Evolutionary conservation across 1,140 invertebrate species (phyloP).

Genomic region (Drosophila orena): DNA sequence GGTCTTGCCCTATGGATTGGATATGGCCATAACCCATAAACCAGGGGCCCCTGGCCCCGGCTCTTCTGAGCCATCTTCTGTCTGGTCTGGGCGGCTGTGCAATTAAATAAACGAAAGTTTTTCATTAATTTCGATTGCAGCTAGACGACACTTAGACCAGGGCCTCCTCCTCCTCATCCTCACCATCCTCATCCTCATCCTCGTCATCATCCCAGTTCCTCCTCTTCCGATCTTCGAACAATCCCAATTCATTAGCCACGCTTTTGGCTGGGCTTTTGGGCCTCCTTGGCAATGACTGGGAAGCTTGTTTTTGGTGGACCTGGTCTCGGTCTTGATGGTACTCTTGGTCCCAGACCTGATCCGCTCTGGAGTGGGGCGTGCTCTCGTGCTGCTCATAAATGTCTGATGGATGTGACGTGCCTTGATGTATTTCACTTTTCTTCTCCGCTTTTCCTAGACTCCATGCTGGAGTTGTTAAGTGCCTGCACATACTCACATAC

Average conservation of each 20-base stretch:
- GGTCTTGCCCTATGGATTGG: constrained; percentile 76
- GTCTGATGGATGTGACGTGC: constrained; percentile 81
- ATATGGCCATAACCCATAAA: constrained; percentile 78
- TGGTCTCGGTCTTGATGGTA: constrained; percentile 15
- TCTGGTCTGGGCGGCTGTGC: constrained; percentile 60
- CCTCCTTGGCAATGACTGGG: constrained; percentile 29
- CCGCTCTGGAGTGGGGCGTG: constrained; percentile 62
- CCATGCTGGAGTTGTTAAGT: constrained; percentile 61
- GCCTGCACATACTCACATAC: constrained; percentile 62
- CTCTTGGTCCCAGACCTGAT: constrained; percentile 28
- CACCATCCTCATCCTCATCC: no score
- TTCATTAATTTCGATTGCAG: constrained; percentile 82
- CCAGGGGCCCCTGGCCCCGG: constrained; percentile 27
- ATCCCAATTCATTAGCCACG: constrained; percentile 81
- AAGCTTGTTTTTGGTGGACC: constrained; percentile 41
- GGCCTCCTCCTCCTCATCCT: constrained; percentile 4
- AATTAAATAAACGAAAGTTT: constrained; percentile 82
- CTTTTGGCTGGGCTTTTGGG: constrained; percentile 65
- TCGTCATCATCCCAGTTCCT: not conserved
- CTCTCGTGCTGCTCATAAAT: constrained; percentile 81
- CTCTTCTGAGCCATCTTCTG: constrained; percentile 44
- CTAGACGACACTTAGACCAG: constrained; percentile 63
- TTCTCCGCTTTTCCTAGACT: constrained; percentile 54
- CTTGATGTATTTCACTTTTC: constrained; percentile 82
- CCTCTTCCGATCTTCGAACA: constrained; percentile 59